Base-by-base conservation (phyloP, 2,888 invertebrate species). In the Polyommatus iphigenia region DNA sequence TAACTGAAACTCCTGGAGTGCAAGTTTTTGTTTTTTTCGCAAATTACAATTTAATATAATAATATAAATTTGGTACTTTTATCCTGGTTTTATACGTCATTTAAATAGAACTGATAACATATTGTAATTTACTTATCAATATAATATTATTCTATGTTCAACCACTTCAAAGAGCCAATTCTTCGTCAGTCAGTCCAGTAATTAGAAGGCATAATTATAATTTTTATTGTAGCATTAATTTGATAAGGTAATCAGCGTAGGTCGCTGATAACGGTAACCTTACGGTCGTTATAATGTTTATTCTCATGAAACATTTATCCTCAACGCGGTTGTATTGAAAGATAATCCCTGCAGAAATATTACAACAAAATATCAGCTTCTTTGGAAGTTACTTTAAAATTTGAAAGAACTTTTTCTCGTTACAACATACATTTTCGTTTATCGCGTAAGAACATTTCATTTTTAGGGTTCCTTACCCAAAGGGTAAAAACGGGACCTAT, bases 201-300 rank as follows among this genome's bases (percentile, higher is more conserved):
- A 67, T 67, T 67, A 24, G 62, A 67, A 67, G 62, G 29, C 67
- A 67, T 67, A 67, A 67, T 67, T 67, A 67, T 67, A 67, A 29
- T 29, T 67, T 67, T 67, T 67, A 67, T 67, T 67, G 32, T 29
- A 4, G 29, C 29, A 67, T 67, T 67, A 67, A 67, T 67, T 67
- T 67, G 67, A 67, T 67, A 67, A 67, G 29, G 29, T 13, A 67
- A 67, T 67, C 67, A 6, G 67, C 67, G 29, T 1, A 67, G 67
- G 67, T 67, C 67, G 15, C 18, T 67, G 67, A 67, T 67, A 67
- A 67, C 29, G 15, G 67, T 67, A 67, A 67, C 67, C 67, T 29
- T 18, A 32, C 29, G 2, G 29, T 15, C 29, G 18, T 32, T 67
- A 67, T 32, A 18, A 32, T 67, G 29, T 67, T 67, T 67, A 29